phyloP scores from a whole-genome alignment of 1,140 invertebrate genomes.

The Orius insidiosus region DNA sequence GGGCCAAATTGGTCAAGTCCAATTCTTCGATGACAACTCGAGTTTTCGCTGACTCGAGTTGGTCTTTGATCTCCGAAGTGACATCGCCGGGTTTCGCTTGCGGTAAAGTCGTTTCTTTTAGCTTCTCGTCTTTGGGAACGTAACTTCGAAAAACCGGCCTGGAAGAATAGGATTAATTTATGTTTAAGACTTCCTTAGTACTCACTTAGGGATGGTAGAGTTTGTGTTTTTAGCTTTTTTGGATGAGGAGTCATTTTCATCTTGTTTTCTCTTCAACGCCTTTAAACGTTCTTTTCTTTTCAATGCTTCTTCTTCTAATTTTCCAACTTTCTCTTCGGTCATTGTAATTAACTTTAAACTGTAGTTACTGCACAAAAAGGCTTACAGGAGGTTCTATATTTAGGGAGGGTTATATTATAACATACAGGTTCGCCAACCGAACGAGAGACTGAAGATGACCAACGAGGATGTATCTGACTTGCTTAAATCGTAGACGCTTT shows the following conservation, averaged over 20 bases:
- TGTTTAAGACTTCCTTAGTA: background rate
- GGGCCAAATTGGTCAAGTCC: conserved; percentile 81
- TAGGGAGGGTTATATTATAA: too few relatives aligned
- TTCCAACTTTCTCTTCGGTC: conserved; percentile 35
- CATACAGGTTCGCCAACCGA: too few relatives aligned
- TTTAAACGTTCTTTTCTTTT: conserved; percentile 63
- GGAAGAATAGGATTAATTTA: too few relatives aligned
- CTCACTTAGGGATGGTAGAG: conserved; percentile 32
- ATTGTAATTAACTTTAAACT: too few relatives aligned
- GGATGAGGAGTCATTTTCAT: conserved; percentile 24
- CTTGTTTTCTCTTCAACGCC: conserved; percentile 47
- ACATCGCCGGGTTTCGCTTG: conserved; percentile 58
- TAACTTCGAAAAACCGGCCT: conserved; percentile 85
- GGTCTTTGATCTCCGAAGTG: conserved; percentile 59
- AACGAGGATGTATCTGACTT: too few relatives aligned
- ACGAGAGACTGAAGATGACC: too few relatives aligned
- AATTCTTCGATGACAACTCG: conserved; percentile 75
- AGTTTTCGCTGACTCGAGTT: conserved; percentile 57
- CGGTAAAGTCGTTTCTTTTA: conserved; percentile 50
- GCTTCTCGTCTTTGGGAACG: conserved; percentile 61
- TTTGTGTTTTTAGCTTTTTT: conserved; percentile 21
- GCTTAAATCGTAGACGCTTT: too few relatives aligned
- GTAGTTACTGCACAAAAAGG: too few relatives aligned
- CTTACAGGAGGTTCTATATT: too few relatives aligned
- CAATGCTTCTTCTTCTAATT: conserved; percentile 55